phyloP scores from a whole-genome alignment of 1,140 invertebrate species.

The Macrosteles quadrilineatus region DNA sequence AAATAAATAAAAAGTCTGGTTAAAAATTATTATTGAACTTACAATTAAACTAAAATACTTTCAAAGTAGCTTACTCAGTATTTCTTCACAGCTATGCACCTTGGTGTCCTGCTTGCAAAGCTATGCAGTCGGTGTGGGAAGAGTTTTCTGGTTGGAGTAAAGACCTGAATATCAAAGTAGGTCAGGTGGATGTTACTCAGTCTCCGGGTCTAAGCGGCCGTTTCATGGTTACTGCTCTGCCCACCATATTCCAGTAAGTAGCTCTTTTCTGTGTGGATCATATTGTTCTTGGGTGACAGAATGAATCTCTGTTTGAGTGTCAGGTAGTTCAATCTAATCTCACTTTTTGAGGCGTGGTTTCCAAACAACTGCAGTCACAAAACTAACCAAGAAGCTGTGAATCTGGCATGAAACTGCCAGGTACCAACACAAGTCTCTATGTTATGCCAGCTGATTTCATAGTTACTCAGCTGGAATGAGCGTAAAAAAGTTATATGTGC shows the following conservation, averaged over 20 bases:
- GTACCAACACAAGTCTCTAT: no score
- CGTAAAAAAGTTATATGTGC: no score
- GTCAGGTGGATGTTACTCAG: slow-evolving; percentile 89
- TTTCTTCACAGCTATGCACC: slow-evolving; percentile 82
- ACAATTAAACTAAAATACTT: no score
- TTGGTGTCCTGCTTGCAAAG: slow-evolving; percentile 98
- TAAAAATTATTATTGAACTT: no score
- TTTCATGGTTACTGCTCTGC: slow-evolving; percentile 98
- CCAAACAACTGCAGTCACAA: neutral
- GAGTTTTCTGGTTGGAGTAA: slow-evolving; percentile 78
- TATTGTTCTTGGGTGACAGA: neutral
- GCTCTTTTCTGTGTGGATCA: no score
- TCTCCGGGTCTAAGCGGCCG: slow-evolving; percentile 92
- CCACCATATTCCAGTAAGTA: slow-evolving; percentile 97
- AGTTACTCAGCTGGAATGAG: no score
- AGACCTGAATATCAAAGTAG: slow-evolving; percentile 82
- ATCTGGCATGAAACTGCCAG: no score
- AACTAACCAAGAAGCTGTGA: neutral
- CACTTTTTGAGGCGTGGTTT: neutral
- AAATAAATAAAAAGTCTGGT: no score
- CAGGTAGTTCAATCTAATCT: neutral
- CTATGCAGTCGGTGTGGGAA: slow-evolving; percentile 87
- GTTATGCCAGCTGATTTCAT: no score
- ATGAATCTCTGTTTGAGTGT: neutral
- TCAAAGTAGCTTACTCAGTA: no score